Percentiles rank a stretch among this genome's conserved stretches.
Evolutionary conservation across 1,140 invertebrate species (phyloP).

Genomic region (Drosophila pachea): DNA sequence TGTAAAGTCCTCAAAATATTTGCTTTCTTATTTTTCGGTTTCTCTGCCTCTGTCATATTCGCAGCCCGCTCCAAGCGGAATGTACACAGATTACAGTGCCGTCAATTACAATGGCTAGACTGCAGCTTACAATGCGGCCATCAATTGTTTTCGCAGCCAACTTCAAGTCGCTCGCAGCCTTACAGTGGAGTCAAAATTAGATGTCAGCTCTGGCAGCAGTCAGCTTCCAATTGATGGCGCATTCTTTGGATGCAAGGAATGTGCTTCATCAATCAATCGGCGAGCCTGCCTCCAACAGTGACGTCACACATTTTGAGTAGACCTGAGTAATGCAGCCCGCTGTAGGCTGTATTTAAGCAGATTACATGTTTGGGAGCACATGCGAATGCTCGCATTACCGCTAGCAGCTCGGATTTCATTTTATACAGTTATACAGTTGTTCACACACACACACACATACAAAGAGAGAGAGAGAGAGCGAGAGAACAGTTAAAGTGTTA

Average conservation of each 20-base stretch:
- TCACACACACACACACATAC: constrained; percentile 31
- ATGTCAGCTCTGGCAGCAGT: no score
- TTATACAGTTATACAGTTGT: constrained; percentile 32
- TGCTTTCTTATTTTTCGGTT: no score
- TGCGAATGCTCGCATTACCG: constrained; percentile 24
- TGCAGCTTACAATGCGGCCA: no score
- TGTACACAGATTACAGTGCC: background rate
- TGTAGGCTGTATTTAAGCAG: constrained; percentile 19
- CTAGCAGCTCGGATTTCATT: constrained; percentile 30
- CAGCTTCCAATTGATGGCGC: no score
- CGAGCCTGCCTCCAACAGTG: background rate
- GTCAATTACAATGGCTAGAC: background rate
- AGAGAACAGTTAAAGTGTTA: constrained; percentile 74
- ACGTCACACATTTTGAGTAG: background rate
- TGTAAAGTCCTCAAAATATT: no score
- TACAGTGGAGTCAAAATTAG: background rate
- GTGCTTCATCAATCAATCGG: no score
- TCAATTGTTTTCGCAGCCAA: background rate
- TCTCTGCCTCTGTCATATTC: background rate
- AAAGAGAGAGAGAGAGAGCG: no score
- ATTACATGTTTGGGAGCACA: constrained; percentile 30
- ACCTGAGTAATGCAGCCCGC: background rate
- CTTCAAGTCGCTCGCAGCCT: background rate
- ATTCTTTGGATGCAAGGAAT: no score
- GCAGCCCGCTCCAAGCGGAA: background rate